Evolutionary conservation across 2,888 invertebrate genomes (phyloP).

Genomic region (Agelastica alni): DNA sequence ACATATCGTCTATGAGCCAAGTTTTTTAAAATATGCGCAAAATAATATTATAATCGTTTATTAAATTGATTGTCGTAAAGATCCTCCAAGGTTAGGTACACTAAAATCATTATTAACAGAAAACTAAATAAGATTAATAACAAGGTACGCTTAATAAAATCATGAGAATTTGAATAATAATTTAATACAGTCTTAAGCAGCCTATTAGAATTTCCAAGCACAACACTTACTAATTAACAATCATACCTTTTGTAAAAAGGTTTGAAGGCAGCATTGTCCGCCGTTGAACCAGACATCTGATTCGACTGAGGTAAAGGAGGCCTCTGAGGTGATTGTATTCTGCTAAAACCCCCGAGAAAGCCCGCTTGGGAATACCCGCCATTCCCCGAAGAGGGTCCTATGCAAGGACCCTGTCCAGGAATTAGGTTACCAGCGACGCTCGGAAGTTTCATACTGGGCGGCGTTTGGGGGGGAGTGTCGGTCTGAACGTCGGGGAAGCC

Average conservation of each 20-base stretch:
- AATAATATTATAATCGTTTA: too few species aligned
- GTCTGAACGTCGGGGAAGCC: slow-evolving; percentile 86
- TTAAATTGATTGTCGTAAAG: too few species aligned
- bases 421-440: slow-evolving; percentile 72
- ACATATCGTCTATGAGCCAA: too few species aligned
- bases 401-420: slow-evolving; percentile 58
- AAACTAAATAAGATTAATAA: too few species aligned
- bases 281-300: slow-evolving; percentile 50
- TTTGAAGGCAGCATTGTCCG: slow-evolving; percentile 76
- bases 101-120: too few species aligned
- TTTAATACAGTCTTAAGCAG: too few species aligned
- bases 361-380: slow-evolving; percentile 62
- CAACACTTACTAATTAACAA: not conserved
- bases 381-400: slow-evolving; percentile 61
- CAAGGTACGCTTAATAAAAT: too few species aligned
- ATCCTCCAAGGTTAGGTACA: too few species aligned
- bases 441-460: slow-evolving; percentile 90
- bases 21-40: too few species aligned
- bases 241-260: slow-evolving; percentile 89
- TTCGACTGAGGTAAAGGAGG: slow-evolving; percentile 56
- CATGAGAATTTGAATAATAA: too few species aligned
- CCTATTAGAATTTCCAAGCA: too few species aligned
- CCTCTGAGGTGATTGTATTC: slow-evolving; percentile 56
- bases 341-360: slow-evolving; percentile 54
- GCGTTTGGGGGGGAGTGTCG: slow-evolving; percentile 92